These are phyloP conservation scores for Halcyon smyrnensis DNA, from an alignment of 2,797 vertebrate species.

Conservation along the genomic window DNA sequence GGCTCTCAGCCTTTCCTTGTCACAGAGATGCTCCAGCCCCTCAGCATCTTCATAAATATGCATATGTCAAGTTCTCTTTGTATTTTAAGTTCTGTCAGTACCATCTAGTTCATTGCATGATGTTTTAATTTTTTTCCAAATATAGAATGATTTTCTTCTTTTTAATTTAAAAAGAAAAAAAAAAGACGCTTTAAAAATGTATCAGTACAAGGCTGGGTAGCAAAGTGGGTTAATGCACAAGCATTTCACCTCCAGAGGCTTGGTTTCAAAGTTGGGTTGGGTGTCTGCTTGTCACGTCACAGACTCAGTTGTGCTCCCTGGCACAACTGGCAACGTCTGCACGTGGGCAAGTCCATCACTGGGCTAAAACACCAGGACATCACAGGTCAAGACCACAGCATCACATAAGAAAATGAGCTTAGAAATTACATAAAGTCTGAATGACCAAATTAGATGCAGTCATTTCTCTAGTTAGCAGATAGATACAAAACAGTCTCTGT, in stretches of 20 bases:
- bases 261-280: neutral
- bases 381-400: neutral
- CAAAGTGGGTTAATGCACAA: slow-evolving; percentile 3
- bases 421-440: neutral
- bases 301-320: neutral
- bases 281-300: neutral
- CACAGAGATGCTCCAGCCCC: neutral
- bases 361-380: neutral
- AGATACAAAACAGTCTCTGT: neutral
- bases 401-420: fast-evolving
- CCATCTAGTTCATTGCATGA: neutral
- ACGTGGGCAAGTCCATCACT: neutral
- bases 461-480: neutral
- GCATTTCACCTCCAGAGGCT: neutral
- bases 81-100: neutral
- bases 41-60: neutral
- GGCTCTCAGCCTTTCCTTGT: neutral
- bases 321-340: neutral
- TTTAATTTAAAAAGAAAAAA: neutral
- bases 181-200: neutral
- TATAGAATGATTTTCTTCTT: neutral
- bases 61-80: neutral
- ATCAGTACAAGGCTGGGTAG: neutral
- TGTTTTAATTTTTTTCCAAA: neutral
- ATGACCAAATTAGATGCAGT: neutral